These are phyloP conservation scores for Lepus timidus DNA, from an alignment of 2,113 vertebrate species.

Conservation along the genomic window DNA sequence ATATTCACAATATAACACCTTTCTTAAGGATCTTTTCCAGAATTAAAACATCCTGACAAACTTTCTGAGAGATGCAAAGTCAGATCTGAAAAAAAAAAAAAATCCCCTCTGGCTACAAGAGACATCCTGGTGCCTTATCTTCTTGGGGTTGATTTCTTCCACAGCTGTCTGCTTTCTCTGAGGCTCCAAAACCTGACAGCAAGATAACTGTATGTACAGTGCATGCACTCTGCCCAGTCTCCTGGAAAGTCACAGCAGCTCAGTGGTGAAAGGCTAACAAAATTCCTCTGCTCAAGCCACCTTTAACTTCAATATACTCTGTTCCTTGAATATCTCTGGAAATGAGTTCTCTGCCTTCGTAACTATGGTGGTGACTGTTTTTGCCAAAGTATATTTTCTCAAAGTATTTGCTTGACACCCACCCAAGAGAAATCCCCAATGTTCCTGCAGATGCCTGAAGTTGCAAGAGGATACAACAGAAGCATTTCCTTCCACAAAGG, in stretches of 20 bases:
- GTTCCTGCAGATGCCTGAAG: neutral
- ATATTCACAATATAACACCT: neutral
- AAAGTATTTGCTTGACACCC: neutral
- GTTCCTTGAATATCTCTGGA: neutral
- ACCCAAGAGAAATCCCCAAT: neutral
- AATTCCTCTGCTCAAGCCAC: neutral
- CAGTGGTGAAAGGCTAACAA: neutral
- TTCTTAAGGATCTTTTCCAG: neutral
- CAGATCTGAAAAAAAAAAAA: neutral
- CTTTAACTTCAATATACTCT: neutral
- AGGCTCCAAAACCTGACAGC: neutral
- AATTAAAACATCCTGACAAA: neutral
- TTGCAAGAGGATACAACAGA: neutral
- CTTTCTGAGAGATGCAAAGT: neutral
- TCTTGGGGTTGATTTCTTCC: neutral
- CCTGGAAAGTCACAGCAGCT: neutral
- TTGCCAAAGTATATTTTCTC: neutral
- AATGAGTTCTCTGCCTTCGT: neutral
- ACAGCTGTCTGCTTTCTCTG: neutral
- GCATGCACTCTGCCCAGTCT: neutral
- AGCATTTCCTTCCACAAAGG: too few species aligned
- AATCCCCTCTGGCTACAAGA: too few species aligned
- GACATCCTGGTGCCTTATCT: accelerated
- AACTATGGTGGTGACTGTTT: neutral
- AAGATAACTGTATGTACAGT: neutral